Percentiles rank a stretch among this genome's conserved stretches.
Evolutionary conservation across 2,888 invertebrate species (phyloP).

Genomic region (Nezara viridula): DNA sequence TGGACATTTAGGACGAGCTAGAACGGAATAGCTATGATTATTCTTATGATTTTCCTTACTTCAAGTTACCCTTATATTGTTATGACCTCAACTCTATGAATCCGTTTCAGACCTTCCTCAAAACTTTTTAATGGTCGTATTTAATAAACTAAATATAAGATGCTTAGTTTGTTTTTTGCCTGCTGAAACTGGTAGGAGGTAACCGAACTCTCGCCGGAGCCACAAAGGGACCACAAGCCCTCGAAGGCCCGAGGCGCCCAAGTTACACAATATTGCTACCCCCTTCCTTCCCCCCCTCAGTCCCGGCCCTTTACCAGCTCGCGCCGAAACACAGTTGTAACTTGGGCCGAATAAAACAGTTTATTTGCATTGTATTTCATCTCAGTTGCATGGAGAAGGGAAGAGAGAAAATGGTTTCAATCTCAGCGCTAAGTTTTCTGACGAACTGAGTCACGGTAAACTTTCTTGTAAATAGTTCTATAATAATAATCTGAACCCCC

Average conservation of each 20-base stretch:
- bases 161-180: constrained; percentile 8
- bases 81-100: too few relatives aligned
- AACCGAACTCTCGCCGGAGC: neutral
- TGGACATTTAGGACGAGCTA: too few relatives aligned
- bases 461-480: neutral
- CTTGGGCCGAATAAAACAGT: constrained; percentile 20
- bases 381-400: neutral
- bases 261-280: constrained; percentile 37
- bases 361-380: constrained; percentile 12
- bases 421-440: neutral
- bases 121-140: neutral
- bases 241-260: constrained; percentile 10
- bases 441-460: neutral
- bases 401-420: too few relatives aligned
- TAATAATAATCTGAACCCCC: too few relatives aligned
- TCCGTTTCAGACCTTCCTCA: neutral
- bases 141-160: neutral
- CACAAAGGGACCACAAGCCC: constrained; percentile 44
- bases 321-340: neutral
- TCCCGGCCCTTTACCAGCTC: neutral
- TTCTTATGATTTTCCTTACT: too few relatives aligned
- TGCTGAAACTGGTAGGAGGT: neutral
- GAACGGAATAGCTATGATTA: too few relatives aligned
- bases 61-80: neutral
- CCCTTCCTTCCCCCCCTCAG: neutral